Evolutionary conservation across 2,113 vertebrate genomes (phyloP), one percentile per base, ranked within the genome.

Genomic region (Deroptyus accipitrinus): DNA sequence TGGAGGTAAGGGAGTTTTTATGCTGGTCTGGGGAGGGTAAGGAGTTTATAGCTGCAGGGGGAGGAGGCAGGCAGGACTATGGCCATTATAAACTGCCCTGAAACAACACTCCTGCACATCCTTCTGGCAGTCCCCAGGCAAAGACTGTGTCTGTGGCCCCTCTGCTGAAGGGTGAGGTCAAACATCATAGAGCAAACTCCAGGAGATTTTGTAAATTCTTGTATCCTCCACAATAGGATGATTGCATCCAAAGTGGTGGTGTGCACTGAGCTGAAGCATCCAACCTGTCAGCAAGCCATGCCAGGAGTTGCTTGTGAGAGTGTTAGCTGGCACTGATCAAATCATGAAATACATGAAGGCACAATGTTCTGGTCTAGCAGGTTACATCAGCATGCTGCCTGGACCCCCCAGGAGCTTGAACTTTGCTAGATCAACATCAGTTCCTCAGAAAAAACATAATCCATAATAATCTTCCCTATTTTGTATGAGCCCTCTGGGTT

Each of bases 161-260:
- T 74, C 59, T 73, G 30, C 48, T 13, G 15, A 74, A 82, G 33
- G 17, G 39, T 55, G 33, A 82, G 13, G 39, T 35, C 20, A 69
- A 92, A 93, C 15, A 3, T 46, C 33, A 55, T 3, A 3, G 39
- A 63, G 27, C 8, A 75, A 91, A 35, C 24, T 37, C 23, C 31
- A 59, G 6, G 4, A 1, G 41, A 59, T 75, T 49, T 67, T 70
- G n/a, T 54, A 54, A 70, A 54, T 41, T 22, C 69, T 37, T 1
- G 0, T 63, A 42, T 79, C 7, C 24, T 68, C 19, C 42, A n/a
- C 46, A 61, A 35, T 0, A 4, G 72, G 42, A 73, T 42, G 33
- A 63, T 9, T 48, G 41, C 37, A 62, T 76, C 11, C 28, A 30
- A 76, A 75, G 23, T 44, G 19, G 19, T 66, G 3, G 13, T 42